Conservation (phyloP, 2,113 vertebrate genomes). For the Carassius gibelio region DNA sequence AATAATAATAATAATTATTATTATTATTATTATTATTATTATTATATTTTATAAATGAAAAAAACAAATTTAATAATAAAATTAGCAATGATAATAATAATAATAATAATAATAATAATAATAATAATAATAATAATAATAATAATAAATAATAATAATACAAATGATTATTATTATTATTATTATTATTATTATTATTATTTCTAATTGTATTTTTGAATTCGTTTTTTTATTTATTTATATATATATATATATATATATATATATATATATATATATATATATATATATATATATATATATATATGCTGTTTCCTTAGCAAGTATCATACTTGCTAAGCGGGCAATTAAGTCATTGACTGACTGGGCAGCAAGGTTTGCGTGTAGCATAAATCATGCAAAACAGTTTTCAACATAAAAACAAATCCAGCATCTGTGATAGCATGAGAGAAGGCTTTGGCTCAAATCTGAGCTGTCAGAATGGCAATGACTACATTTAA, state of each 20-base stretch:
- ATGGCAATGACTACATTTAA: slow-evolving; percentile 62
- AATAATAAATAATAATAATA: too few species aligned
- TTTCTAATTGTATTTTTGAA: too few species aligned
- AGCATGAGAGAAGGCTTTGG: background rate
- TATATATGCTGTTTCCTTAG: background rate
- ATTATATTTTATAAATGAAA: too few species aligned
- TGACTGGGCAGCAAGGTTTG: background rate
- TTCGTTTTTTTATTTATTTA: background rate
- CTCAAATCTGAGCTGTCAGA: slow-evolving; percentile 60
- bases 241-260: background rate
- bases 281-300: background rate
- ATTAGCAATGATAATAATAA: too few species aligned
- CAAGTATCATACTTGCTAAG: background rate
- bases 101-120: too few species aligned
- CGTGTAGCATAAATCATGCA: background rate
- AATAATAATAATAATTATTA: too few species aligned
- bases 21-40: too few species aligned
- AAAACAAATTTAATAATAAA: too few species aligned
- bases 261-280: background rate
- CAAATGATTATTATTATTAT: too few species aligned
- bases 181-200: too few species aligned
- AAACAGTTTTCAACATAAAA: background rate
- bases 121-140: too few species aligned
- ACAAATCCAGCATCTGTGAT: background rate
- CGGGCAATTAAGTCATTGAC: background rate